Evolutionary conservation across 2,797 vertebrate species (phyloP), one percentile per base, ranked within the genome.

Genomic region (Rallus crepitans): DNA sequence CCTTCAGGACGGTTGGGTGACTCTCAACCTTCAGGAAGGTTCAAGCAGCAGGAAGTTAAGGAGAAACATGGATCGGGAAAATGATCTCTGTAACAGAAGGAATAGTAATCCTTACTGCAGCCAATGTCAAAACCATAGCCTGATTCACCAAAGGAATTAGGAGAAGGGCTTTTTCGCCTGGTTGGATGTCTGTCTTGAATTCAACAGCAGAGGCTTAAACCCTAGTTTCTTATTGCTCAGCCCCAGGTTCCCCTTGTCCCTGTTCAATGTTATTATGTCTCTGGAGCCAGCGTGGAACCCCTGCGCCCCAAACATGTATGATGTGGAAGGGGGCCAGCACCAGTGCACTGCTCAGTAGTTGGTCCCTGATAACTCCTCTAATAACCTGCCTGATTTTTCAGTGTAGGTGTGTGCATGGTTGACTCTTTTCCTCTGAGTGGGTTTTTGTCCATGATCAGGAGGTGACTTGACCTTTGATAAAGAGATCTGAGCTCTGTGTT

Each of bases 401-500:
- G 50, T 45, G 59, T 56, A 73, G 45, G 28, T 73, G 83, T 73
- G 33, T n/a, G 25, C 24, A 70, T 37, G 37, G 35, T 39, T 5
- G 13, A 16, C 23, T 79, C 27, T 82, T 86, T 93, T 69, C 56
- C 39, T 89, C 19, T 65, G 27, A 72, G 53, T 2, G 2, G 48
- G 56, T 45, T 93, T 93, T 87, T 8, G 6, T 70, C 25, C 17
- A 2, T 7, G 45, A 81, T 56, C 35, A 47, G 65, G 45, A 63
- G n/a, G 60, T 77, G 56, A 73, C 52, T 52, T 94, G 89, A 94
- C 90, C 93, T 96, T 93, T 91, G 78, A 61, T 84, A 88, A 82
- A 76, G 83, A 70, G n/a, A 60, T 80, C 59, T 33, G 60, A 87
- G 56, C 0, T 0, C 53, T 76, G 52, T 64, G 56, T 68, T 94